Evolutionary conservation across 1,140 invertebrate species (phyloP).

Genomic region (Drosophila persimilis): DNA sequence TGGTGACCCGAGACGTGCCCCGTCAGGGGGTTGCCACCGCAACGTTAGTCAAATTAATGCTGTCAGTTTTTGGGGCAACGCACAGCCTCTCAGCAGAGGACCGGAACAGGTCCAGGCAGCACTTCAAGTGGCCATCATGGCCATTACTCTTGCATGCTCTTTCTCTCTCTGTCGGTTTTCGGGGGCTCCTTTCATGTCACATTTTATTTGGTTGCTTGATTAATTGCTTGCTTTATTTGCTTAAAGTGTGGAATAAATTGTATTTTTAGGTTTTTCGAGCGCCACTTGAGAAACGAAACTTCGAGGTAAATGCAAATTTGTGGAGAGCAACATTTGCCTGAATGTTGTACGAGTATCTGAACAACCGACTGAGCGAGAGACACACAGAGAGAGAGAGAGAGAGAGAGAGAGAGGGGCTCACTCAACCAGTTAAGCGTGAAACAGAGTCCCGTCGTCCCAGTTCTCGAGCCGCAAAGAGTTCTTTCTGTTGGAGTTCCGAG

Average conservation of each 20-base stretch:
- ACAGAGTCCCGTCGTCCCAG: slow-evolving; percentile 8
- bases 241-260: slow-evolving; percentile 45
- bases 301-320: not conserved
- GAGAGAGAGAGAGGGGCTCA: not conserved
- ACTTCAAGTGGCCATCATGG: slow-evolving; percentile 48
- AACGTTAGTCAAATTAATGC: slow-evolving; percentile 63
- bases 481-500: not conserved
- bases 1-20: slow-evolving; percentile 6
- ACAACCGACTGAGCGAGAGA: slow-evolving; percentile 11
- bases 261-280: slow-evolving; percentile 13
- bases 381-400: too few relatives aligned
- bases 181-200: slow-evolving; percentile 44
- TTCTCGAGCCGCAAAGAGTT: slow-evolving; percentile 8
- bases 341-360: not conserved
- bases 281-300: slow-evolving; percentile 18
- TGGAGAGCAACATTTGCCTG: too few relatives aligned
- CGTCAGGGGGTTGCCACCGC: slow-evolving; percentile 20
- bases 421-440: slow-evolving; percentile 44
- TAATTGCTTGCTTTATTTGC: slow-evolving; percentile 58
- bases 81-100: not conserved
- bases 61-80: slow-evolving; percentile 40
- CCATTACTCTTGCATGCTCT: slow-evolving; percentile 37
- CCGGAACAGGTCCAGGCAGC: slow-evolving; percentile 29
- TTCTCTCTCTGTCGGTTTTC: slow-evolving; percentile 1
- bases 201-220: slow-evolving; percentile 60